Conservation (phyloP, 2,113 vertebrate species). For the Cariama cristata region DNA sequence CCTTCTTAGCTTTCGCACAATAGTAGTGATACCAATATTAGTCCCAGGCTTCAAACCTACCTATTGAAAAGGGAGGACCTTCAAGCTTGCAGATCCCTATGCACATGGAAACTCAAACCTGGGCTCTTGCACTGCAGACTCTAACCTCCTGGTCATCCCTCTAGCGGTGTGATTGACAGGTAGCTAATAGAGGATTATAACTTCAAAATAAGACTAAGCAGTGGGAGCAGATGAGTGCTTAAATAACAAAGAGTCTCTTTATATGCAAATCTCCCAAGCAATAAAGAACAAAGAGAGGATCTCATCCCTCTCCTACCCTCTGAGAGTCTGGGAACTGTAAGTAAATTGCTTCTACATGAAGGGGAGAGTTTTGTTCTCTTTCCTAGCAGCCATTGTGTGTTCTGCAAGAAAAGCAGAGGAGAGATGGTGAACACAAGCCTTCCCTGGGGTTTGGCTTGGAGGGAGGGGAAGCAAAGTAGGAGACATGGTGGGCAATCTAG, state of each 20-base stretch:
- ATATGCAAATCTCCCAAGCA: background rate
- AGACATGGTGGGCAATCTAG: background rate
- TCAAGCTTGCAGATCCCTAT: accelerated
- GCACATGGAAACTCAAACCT: background rate
- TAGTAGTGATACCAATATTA: accelerated
- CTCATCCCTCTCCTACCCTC: background rate
- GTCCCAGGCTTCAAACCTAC: background rate
- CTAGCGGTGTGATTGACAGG: background rate
- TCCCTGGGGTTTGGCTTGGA: background rate
- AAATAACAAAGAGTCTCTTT: background rate
- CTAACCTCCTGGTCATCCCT: background rate
- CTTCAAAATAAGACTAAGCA: background rate
- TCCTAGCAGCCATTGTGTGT: background rate
- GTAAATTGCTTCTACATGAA: background rate
- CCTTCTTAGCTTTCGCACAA: too few species aligned
- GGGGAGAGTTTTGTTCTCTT: background rate
- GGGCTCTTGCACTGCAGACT: background rate
- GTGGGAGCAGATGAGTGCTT: background rate
- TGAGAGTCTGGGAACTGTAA: background rate
- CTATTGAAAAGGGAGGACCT: background rate
- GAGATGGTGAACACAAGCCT: background rate
- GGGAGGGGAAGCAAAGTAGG: background rate
- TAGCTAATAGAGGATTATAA: background rate
- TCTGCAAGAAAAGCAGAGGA: background rate
- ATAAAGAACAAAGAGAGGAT: background rate